Evolutionary conservation across 1,140 invertebrate species (phyloP), one percentile per base, ranked within the genome.

Genomic region (Goniozus legneri): DNA sequence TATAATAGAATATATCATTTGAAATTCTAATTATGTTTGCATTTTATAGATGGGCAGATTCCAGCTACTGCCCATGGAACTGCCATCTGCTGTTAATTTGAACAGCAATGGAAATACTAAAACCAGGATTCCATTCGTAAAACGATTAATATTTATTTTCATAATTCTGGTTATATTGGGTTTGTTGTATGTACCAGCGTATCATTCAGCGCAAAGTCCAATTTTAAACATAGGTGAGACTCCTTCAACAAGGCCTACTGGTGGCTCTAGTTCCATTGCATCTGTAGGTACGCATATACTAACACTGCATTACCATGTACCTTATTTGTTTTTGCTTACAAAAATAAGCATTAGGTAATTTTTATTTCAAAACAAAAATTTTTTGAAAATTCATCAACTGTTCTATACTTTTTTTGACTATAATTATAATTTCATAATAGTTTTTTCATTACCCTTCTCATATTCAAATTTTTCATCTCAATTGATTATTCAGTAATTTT

Each of bases 161-260:
- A 58, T 70, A 31, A 56, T 73, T 30, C 44, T 76, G 24, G 60
- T 64, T 47, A 61, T 58, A 21, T 42, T 76, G 27, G 71, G 65
- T 44, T 46, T 76, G 33, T 56, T 76, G 3, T 76, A 76, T 53
- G 66, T 76, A 27, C 73, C 73, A 51, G 72, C 69, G 13, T 76
- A 74, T 45, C 71, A 76, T 54, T 74, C 69, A 36, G 72, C 62
- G 24, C 73, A 74, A 49, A 63, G 61, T 41, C 66, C 71, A 48
- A 60, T 68, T 36, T 58, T 60, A 63, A 61, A 65, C 60, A 62
- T 73, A 70, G 64, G 73, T 70, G 70, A 75, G 62, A 68, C 53
- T 58, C 50, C 66, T 47, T 62, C 65, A 35, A 38, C 60, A 45
- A 60, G 63, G 52, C 47, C 58, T 61, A 52, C 56, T 43, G 51